Evolutionary conservation across 2,797 vertebrate species (phyloP).

Genomic region (Morelia viridis): DNA sequence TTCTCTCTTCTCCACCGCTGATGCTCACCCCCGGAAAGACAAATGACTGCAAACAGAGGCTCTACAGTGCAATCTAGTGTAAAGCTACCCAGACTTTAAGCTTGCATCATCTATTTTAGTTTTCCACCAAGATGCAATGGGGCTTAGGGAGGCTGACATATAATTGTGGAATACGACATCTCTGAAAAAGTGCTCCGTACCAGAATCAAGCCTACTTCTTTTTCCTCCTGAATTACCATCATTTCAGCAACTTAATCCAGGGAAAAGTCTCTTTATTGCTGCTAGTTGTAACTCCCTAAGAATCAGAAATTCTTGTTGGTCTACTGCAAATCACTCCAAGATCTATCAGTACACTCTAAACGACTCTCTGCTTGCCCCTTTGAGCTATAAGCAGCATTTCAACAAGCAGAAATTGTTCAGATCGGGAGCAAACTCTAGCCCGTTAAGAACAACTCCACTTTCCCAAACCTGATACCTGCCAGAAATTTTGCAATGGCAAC

Average conservation of each 20-base stretch:
- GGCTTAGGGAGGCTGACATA: not conserved
- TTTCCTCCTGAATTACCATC: not conserved
- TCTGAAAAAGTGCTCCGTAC: not conserved
- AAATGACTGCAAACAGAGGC: not conserved
- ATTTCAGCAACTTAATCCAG: not conserved
- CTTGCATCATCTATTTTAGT: not conserved
- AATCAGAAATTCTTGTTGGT: not conserved
- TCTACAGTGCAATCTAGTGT: not conserved
- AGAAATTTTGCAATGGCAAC: too few species aligned
- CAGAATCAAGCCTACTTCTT: not conserved
- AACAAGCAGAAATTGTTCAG: not conserved
- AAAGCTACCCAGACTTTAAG: not conserved
- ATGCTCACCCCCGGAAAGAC: too few species aligned
- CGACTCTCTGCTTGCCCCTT: not conserved
- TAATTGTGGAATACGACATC: not conserved
- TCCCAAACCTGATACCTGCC: too few species aligned
- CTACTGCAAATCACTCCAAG: not conserved
- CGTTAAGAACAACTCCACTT: not conserved
- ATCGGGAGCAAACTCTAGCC: not conserved
- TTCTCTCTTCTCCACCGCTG: too few species aligned
- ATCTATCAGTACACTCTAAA: not conserved
- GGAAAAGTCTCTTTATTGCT: not conserved
- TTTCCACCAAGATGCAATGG: not conserved
- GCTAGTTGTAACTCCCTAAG: not conserved
- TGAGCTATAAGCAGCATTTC: not conserved